phyloP scores from a whole-genome alignment of 2,113 vertebrate genomes.

The Rutilus rutilus region DNA sequence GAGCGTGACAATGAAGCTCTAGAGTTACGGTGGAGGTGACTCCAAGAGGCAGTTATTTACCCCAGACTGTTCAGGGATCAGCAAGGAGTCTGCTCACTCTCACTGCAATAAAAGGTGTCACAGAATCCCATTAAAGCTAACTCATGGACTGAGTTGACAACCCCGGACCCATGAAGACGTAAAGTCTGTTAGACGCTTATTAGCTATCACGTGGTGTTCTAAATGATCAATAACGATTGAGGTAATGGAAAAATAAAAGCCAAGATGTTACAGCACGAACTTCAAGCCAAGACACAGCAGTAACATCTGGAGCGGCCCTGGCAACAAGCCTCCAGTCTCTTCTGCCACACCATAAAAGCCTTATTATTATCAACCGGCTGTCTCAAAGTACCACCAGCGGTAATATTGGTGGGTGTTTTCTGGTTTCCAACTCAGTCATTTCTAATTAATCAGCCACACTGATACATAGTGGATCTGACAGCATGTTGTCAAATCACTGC shows the following conservation, averaged over 20 bases:
- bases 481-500: conserved; percentile 42
- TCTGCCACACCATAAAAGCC: conserved; percentile 66
- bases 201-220: conserved; percentile 26
- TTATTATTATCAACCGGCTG: conserved; percentile 57
- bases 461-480: conserved; percentile 46
- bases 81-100: conserved; percentile 64
- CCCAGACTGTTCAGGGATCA: conserved; percentile 71
- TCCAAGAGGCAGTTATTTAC: conserved; percentile 55
- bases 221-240: conserved; percentile 21
- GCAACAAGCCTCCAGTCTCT: conserved; percentile 62
- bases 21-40: conserved; percentile 72
- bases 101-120: conserved; percentile 61
- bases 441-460: conserved; percentile 20
- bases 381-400: conserved; percentile 62
- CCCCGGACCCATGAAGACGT: neutral
- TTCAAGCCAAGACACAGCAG: neutral
- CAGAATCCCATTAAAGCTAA: conserved; percentile 47
- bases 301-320: conserved; percentile 67
- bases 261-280: conserved; percentile 30
- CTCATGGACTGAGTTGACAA: conserved; percentile 9
- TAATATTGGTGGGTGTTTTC: conserved; percentile 59
- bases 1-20: conserved; percentile 75
- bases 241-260: conserved; percentile 3
- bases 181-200: neutral
- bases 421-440: conserved; percentile 57